These are phyloP conservation scores for Phalacrocorax aristotelis DNA, from an alignment of 2,113 vertebrate species.

Conservation along the genomic window DNA sequence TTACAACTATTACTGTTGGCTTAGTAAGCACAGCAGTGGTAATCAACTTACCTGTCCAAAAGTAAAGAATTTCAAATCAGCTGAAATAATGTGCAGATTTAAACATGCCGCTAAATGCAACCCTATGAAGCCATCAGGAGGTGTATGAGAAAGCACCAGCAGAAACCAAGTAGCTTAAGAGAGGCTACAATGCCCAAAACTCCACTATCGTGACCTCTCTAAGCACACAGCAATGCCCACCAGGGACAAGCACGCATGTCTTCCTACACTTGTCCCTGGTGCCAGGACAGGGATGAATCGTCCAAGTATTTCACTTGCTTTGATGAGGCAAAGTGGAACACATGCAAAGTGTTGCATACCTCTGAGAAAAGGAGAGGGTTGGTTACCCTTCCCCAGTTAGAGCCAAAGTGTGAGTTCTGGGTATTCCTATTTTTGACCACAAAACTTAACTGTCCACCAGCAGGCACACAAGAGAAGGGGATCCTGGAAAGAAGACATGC, in stretches of 20 bases:
- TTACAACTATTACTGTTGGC: background rate
- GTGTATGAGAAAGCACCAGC: background rate
- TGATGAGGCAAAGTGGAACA: background rate
- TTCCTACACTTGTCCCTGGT: background rate
- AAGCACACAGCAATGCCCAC: background rate
- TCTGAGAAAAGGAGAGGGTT: background rate
- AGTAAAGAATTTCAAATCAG: background rate
- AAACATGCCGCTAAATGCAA: background rate
- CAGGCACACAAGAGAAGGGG: background rate
- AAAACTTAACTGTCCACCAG: background rate
- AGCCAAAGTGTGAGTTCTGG: background rate
- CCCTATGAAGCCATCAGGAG: background rate
- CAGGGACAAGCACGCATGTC: background rate
- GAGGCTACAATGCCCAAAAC: background rate
- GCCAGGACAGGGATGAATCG: background rate
- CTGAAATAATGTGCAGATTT: background rate
- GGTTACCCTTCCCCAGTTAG: background rate
- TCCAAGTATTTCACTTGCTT: background rate
- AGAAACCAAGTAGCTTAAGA: background rate
- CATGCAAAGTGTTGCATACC: background rate
- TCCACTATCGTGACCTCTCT: fast-evolving
- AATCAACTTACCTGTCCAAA: background rate
- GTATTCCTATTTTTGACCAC: background rate
- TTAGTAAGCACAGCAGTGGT: background rate
- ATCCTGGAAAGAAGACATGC: background rate